Evolutionary conservation across 2,888 invertebrate genomes (phyloP), one percentile per base, ranked within the genome.

Genomic region (Nipponacmea schrenckii): DNA sequence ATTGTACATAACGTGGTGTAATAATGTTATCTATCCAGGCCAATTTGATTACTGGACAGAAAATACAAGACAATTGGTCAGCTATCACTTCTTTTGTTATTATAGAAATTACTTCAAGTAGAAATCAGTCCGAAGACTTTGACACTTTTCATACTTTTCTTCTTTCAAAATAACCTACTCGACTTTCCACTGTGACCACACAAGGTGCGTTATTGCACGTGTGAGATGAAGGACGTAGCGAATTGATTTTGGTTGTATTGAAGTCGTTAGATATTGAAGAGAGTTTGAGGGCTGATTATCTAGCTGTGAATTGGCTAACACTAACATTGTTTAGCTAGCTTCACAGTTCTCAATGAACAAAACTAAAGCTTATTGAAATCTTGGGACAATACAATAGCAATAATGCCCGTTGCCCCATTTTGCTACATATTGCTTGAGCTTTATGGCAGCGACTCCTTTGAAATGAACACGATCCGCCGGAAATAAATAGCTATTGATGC

Each of bases 401-500:
- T 64, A 69, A 69, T 69, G 46, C 24, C 46, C 69, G 63, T 48
- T 45, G 26, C 64, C 69, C 46, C 72, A 67, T 72, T 72, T 72
- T 72, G 72, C 69, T 72, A 67, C 69, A 72, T 65, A 69, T 72
- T 69, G 68, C 63, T 46, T 65, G 65, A 69, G 56, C 72, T 72
- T 72, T 72, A 69, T 72, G 72, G 69, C 69, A 63, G 26, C 31
- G 27, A 31, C 65, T 50, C 69, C 46, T 56, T 65, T 69, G 63
- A 62, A 48, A 48, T 56, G 45, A 50, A 45, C 62, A 62, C 44
- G 67, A 66, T 50, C 45, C 69, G 31, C 39, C 62, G 64, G 72
- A 72, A 72, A 72, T 69, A 72, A 72, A 72, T 72, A 72, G 62
- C 69, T 62, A 66, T 50, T 69, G 69, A 69, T 62, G 69, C 48